Conservation (phyloP, 2,797 vertebrate species). For the Cetoscarus ocellatus region DNA sequence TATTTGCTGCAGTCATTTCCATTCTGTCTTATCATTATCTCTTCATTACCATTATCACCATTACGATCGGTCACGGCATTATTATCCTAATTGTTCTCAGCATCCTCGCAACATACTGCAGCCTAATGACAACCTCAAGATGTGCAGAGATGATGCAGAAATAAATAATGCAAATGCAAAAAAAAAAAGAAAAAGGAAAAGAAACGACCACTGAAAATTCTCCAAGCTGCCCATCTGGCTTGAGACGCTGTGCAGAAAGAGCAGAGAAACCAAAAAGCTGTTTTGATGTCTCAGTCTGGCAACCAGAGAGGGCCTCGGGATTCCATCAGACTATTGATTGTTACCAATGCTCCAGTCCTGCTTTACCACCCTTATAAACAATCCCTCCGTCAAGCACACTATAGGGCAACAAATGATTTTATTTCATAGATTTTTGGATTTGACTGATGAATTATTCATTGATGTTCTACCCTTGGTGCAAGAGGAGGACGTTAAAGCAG, state of each 20-base stretch:
- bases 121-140: slow-evolving; percentile 70
- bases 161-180: slow-evolving; percentile 63
- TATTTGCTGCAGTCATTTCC: slow-evolving; percentile 63
- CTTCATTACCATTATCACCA: slow-evolving; percentile 72
- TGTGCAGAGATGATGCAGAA: slow-evolving; percentile 26
- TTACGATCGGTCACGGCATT: slow-evolving; percentile 65
- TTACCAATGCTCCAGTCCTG: slow-evolving; percentile 64
- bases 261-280: slow-evolving; percentile 55
- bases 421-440: slow-evolving; percentile 80
- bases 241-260: slow-evolving; percentile 41
- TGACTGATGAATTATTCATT: slow-evolving; percentile 80
- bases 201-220: slow-evolving; percentile 41
- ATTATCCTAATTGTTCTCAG: slow-evolving; percentile 67
- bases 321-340: slow-evolving; percentile 76
- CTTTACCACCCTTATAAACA: slow-evolving; percentile 79
- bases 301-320: slow-evolving; percentile 55
- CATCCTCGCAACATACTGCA: slow-evolving; percentile 52
- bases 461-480: slow-evolving; percentile 59
- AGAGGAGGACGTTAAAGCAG: slow-evolving; percentile 37
- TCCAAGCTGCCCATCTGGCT: slow-evolving; percentile 49
- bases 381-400: slow-evolving; percentile 73
- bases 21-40: slow-evolving; percentile 67
- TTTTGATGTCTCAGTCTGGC: slow-evolving; percentile 75
- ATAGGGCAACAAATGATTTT: slow-evolving; percentile 78
- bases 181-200: neutral